Base-by-base conservation (phyloP, 2,113 vertebrate genomes). In the Hystrix brachyura region DNA sequence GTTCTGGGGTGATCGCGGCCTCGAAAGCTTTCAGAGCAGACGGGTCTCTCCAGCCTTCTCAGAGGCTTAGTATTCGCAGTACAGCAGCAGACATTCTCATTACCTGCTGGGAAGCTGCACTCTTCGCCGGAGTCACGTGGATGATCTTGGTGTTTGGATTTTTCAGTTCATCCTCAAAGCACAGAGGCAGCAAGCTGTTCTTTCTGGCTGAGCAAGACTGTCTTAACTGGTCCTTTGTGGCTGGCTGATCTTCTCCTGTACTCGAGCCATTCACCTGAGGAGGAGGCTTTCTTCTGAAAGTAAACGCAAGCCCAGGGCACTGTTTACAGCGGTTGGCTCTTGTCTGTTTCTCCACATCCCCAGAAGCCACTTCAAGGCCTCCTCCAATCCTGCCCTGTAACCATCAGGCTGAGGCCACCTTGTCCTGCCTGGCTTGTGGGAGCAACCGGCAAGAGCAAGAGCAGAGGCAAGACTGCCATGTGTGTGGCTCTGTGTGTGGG, bases 91-190 rank as follows among this genome's bases (percentile, higher is more conserved):
- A 57, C 23, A 46, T 59, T 67, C 60, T 17, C 69, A 23, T 97
- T 96, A 98, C 97, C 96, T 0, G 10, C 3, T 79, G 79, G 53
- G 86, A 34, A 48, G 69, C 43, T 53, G 7, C 71, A 80, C 57
- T 81, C 85, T 87, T 94, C 59, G 65, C 38, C 12, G 67, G 55
- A 62, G 55, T 67, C 62, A 57, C 4, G 27, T 12, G 55, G 51
- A 98, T 96, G 89, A 98, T 95, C 97, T 98, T 98, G 94, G 90
- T 65, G 38, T 97, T 85, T 57, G 97, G 74, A 27, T 97, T 98
- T 87, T 95, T 95, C 86, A 98, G 5, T 93, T 98, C 98, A 94
- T 98, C 98, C 57, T 98, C 97, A 62, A 98, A 88, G 89, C 96
- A 95, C 87, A 98, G 92, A 27, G 98, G 96, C 25, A 98, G 78